phyloP scores from a whole-genome alignment of 2,797 vertebrate genomes.

The Coilia nasus region DNA sequence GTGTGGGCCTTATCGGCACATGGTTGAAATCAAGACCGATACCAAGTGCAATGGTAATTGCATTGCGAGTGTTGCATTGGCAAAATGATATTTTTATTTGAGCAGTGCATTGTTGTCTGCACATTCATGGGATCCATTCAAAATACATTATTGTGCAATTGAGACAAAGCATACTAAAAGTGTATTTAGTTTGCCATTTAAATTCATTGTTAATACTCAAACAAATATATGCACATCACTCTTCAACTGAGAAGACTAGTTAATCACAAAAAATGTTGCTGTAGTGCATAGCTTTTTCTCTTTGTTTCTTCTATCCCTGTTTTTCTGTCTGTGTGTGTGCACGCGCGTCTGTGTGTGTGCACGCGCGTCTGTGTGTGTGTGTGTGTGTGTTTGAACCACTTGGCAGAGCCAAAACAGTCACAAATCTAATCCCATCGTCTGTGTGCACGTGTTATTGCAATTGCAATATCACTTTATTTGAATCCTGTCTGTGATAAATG shows the following conservation, averaged over 20 bases:
- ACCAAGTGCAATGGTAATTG: neutral
- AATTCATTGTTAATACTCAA: neutral
- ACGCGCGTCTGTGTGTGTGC: conserved; percentile 22
- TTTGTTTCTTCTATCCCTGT: neutral
- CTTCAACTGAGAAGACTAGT: neutral
- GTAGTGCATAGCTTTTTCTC: neutral
- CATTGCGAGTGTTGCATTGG: neutral
- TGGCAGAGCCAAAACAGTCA: no score
- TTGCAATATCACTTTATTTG: no score
- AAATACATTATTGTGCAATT: neutral
- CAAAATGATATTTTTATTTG: neutral
- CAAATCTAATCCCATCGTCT: no score
- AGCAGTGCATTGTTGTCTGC: neutral
- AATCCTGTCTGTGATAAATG: no score
- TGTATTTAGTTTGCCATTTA: neutral
- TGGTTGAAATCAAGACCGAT: neutral
- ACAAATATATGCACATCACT: neutral
- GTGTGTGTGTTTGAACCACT: conserved; percentile 10
- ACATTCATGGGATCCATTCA: neutral
- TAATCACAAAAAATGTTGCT: neutral
- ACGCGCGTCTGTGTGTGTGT: neutral
- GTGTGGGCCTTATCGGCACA: neutral
- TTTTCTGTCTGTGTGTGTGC: conserved; percentile 22
- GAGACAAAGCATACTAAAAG: neutral
- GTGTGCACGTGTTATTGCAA: no score